Evolutionary conservation across 1,140 invertebrate genomes (phyloP).

Genomic region (Drosophila equinoxialis): DNA sequence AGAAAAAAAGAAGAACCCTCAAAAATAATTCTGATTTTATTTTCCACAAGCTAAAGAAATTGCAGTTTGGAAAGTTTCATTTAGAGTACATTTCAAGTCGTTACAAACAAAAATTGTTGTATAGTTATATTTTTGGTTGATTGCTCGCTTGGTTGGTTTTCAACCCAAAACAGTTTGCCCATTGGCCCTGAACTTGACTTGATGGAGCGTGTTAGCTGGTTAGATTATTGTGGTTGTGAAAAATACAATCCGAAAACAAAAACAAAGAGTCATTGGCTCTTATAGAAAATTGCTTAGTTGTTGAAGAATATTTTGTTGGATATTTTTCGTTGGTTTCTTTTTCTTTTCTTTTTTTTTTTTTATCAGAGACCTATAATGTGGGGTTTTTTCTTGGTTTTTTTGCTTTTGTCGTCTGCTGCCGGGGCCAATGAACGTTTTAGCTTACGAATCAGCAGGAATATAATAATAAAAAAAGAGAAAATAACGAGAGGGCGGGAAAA

Average conservation of each 20-base stretch:
- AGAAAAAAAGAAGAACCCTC: no score
- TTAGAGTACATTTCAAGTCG: not conserved
- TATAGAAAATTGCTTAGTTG: constrained; percentile 65
- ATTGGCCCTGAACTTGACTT: constrained; percentile 76
- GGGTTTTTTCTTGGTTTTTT: constrained; percentile 14
- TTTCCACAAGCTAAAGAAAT: no score
- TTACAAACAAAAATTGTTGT: not conserved
- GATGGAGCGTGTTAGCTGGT: constrained; percentile 21
- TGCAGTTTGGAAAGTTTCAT: not conserved
- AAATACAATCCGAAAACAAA: constrained; percentile 43
- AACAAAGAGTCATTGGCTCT: constrained; percentile 52
- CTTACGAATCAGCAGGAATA: constrained; percentile 70
- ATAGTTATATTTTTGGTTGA: constrained; percentile 1
- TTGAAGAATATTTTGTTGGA: constrained; percentile 50
- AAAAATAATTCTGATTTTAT: no score
- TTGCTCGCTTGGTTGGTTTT: constrained; percentile 3
- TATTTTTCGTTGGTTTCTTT: constrained; percentile 35
- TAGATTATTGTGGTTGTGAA: constrained; percentile 24
- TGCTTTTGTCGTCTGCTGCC: constrained; percentile 25
- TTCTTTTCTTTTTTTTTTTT: constrained; percentile 29
- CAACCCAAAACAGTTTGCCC: constrained; percentile 20
- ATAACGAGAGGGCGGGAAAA: constrained; percentile 33
- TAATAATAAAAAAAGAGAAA: not conserved
- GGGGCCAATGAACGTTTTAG: constrained; percentile 71
- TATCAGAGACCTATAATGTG: constrained; percentile 43